These are phyloP conservation scores for Julus scanicus DNA, from an alignment of 2,888 invertebrate species.

Conservation along the genomic window DNA sequence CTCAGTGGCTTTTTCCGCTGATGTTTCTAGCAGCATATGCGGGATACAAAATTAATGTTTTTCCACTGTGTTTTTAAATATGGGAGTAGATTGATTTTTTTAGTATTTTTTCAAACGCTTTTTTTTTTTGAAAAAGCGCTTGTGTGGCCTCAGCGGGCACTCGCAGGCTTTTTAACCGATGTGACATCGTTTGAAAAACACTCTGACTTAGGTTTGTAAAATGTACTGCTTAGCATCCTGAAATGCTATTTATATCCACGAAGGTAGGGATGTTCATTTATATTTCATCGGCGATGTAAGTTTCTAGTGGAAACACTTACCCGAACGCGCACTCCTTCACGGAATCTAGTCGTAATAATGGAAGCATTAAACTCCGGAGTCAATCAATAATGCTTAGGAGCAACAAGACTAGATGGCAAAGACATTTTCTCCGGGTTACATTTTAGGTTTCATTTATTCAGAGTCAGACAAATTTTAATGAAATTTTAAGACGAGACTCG, in stretches of 20 bases:
- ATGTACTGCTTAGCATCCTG: not conserved
- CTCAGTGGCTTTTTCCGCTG: no score
- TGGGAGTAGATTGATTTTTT: no score
- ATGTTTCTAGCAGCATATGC: no score
- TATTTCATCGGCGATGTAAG: not conserved
- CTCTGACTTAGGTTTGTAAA: not conserved
- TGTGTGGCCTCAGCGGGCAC: no score
- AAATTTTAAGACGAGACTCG: not conserved
- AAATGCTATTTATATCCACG: constrained; percentile 29
- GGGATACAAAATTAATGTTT: no score
- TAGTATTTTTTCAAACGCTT: no score
- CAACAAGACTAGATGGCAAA: not conserved
- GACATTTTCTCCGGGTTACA: not conserved
- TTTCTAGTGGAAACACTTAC: constrained; percentile 2
- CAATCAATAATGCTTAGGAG: constrained; percentile 17
- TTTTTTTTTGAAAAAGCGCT: no score
- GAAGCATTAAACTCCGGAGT: constrained; percentile 15
- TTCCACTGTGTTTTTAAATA: no score
- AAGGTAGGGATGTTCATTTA: constrained; percentile 6
- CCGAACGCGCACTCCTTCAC: not conserved
- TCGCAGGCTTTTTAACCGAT: no score
- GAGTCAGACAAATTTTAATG: not conserved
- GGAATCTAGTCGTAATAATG: not conserved
- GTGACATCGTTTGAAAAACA: no score
- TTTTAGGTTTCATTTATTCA: not conserved